phyloP scores from a whole-genome alignment of 2,113 vertebrate genomes.

The cat (Felis catus) region DNA sequence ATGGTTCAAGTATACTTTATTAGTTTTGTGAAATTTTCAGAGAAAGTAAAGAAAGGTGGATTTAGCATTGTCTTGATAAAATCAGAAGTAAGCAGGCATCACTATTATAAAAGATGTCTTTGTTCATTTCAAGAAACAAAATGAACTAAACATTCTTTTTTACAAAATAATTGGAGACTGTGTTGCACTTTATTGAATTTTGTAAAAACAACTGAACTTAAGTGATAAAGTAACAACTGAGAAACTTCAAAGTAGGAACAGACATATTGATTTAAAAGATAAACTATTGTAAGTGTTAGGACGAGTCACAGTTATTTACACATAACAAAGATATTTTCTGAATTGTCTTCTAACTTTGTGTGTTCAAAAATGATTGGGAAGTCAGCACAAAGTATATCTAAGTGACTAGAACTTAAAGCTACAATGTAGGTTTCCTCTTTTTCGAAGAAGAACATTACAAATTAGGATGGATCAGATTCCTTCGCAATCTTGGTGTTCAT shows the following conservation, averaged over 20 bases:
- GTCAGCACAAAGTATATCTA: not conserved
- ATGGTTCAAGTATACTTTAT: not conserved
- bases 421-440: not conserved
- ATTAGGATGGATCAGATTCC: not conserved
- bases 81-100: not conserved
- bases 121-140: not conserved
- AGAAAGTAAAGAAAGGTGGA: not conserved
- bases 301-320: not conserved
- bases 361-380: not conserved
- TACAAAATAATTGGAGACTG: not conserved
- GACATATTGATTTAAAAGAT: not conserved
- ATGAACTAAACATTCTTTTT: not conserved
- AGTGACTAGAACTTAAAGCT: not conserved
- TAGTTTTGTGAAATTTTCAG: not conserved
- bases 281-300: not conserved
- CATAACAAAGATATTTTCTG: not conserved
- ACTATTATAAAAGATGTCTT: not conserved
- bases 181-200: not conserved
- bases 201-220: not conserved
- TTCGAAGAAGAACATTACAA: not conserved
- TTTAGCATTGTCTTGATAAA: not conserved
- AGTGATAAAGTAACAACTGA: slow-evolving; percentile 42
- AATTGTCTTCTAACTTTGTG: not conserved
- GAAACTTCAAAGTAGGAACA: slow-evolving; percentile 13
- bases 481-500: not conserved